Evolutionary conservation across 2,888 invertebrate species (phyloP), one percentile per base, ranked within the genome.

Genomic region (Cinara cedri): DNA sequence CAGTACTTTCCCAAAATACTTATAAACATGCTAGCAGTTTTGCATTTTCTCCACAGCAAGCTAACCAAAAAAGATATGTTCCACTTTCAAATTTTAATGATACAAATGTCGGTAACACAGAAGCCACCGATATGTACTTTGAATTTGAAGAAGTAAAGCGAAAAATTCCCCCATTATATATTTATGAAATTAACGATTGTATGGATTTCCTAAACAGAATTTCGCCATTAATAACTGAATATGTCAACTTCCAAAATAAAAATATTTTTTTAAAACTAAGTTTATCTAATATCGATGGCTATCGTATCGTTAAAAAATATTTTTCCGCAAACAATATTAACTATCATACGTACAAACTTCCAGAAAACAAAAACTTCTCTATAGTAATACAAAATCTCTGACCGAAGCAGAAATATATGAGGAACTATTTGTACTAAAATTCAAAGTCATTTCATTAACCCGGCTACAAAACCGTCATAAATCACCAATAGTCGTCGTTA

Each of bases 211-310:
- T 49, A 21, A 66, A 49, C 1, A 68, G 49, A 49, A 49, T 68
- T 24, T 24, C 49, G 13, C n/a, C n/a, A n/a, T n/a, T n/a, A n/a
- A n/a, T n/a, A n/a, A n/a, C n/a, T n/a, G n/a, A n/a, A n/a, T n/a
- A n/a, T n/a, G n/a, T n/a, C n/a, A n/a, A n/a, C n/a, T n/a, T n/a
- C n/a, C n/a, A n/a, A n/a, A n/a, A n/a, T n/a, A 24, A 16, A 49
- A 68, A 68, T 24, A 68, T 68, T 49, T 49, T n/a, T 24, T 68
- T 68, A 34, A 68, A 49, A 24, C 1, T 66, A 6, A 66, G 49
- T 21, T 49, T 66, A 9, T 14, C 24, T 8, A 49, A 19, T 9
- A 14, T 49, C 24, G 46, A 66, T 14, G 49, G 49, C 14, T 66
- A 49, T 24, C 46, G 49, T 49, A 24, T 24, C 13, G 6, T 66